These are phyloP conservation scores for Apeltes quadracus DNA, from an alignment of 2,113 vertebrate species.

Conservation along the genomic window DNA sequence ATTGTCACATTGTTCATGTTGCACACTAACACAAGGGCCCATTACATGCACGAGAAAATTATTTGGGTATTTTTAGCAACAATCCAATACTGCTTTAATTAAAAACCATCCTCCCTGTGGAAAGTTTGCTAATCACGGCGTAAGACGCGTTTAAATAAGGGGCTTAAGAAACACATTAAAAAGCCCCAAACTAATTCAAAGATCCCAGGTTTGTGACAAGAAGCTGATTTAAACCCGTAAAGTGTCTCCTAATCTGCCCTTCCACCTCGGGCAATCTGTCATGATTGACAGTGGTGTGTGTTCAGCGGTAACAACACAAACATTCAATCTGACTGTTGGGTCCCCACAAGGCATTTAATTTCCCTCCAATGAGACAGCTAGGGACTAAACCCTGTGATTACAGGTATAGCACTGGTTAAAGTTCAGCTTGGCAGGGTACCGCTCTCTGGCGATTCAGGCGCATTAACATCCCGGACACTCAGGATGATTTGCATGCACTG, in stretches of 20 bases:
- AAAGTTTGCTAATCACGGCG: slow-evolving; percentile 53
- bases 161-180: slow-evolving; percentile 50
- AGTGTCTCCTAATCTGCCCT: slow-evolving; percentile 75
- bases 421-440: slow-evolving; percentile 63
- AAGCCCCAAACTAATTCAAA: slow-evolving; percentile 57
- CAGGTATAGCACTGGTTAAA: slow-evolving; percentile 68
- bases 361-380: slow-evolving; percentile 63
- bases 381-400: slow-evolving; percentile 70
- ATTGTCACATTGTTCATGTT: not conserved
- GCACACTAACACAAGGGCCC: not conserved
- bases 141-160: slow-evolving; percentile 53
- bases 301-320: slow-evolving; percentile 73
- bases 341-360: slow-evolving; percentile 66
- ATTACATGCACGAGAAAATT: not conserved
- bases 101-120: slow-evolving; percentile 25
- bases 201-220: slow-evolving; percentile 54
- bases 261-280: slow-evolving; percentile 66
- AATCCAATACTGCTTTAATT: slow-evolving; percentile 47
- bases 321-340: slow-evolving; percentile 67
- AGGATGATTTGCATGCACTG: slow-evolving; percentile 74
- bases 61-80: slow-evolving; percentile 29
- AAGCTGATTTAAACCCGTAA: slow-evolving; percentile 62
- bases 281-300: slow-evolving; percentile 73
- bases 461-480: slow-evolving; percentile 74
- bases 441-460: slow-evolving; percentile 64